Percentiles rank a stretch among this genome's conserved stretches.
These are phyloP conservation scores for Enteromius trimaculatus DNA, from an alignment of 2,797 vertebrate genomes.

Conservation along the genomic window DNA sequence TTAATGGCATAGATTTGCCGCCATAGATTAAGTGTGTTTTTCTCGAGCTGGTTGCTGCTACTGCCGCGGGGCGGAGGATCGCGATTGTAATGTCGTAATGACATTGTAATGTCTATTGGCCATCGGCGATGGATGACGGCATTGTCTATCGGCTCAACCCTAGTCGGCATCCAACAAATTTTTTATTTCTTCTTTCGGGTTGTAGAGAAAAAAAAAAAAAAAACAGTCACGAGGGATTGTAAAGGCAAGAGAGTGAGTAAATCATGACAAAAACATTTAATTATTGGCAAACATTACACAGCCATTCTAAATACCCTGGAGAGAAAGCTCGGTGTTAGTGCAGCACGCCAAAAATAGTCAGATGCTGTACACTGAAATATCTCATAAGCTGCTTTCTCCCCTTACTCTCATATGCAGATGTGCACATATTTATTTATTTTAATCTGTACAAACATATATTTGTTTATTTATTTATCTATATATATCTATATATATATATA, in stretches of 20 bases:
- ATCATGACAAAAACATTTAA: constrained; percentile 9
- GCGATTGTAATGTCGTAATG: too few relatives aligned
- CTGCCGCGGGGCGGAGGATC: too few relatives aligned
- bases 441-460: not conserved
- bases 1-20: too few relatives aligned
- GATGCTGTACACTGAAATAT: not conserved
- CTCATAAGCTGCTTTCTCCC: not conserved
- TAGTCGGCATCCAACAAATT: not conserved
- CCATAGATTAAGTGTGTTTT: too few relatives aligned
- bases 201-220: not conserved
- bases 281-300: not conserved
- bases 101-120: too few relatives aligned
- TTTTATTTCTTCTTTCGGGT: not conserved
- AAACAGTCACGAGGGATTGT: not conserved
- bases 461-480: not conserved
- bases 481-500: too few relatives aligned
- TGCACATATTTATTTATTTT: not conserved
- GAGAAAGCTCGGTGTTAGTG: too few relatives aligned
- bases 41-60: too few relatives aligned
- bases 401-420: not conserved
- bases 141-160: too few relatives aligned
- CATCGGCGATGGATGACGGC: too few relatives aligned
- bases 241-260: not conserved
- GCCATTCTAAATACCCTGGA: not conserved
- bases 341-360: constrained; percentile 13